These are phyloP conservation scores for Trichonephila clavipes DNA, from an alignment of 1,140 invertebrate species.

Conservation along the genomic window DNA sequence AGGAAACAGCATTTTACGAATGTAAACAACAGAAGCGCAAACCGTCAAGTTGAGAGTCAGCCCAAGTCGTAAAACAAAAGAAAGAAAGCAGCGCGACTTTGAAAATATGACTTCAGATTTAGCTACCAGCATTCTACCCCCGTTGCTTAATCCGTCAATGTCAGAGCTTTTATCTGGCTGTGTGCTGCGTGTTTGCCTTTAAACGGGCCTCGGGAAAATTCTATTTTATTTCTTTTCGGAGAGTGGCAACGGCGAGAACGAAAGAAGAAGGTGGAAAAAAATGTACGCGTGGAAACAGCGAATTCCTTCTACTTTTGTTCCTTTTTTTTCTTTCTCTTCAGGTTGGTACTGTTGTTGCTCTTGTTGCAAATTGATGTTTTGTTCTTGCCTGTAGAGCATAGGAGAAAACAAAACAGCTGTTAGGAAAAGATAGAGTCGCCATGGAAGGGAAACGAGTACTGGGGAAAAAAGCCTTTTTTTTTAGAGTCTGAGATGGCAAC, in stretches of 20 bases:
- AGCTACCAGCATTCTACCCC: slow-evolving; percentile 14
- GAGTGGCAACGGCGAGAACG: background rate
- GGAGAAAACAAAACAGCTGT: slow-evolving; percentile 72
- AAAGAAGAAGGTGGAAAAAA: background rate
- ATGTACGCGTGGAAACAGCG: slow-evolving; percentile 10
- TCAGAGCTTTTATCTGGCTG: slow-evolving; percentile 64
- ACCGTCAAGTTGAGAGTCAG: slow-evolving; percentile 56
- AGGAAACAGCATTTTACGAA: slow-evolving; percentile 58
- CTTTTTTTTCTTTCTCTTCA: slow-evolving; percentile 2
- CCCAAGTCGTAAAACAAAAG: background rate
- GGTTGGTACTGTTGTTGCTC: slow-evolving; percentile 19
- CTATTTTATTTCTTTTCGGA: slow-evolving; percentile 50
- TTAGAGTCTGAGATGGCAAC: slow-evolving; percentile 31
- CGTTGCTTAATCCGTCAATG: slow-evolving; percentile 66
- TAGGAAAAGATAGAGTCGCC: slow-evolving; percentile 72
- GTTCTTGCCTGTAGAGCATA: slow-evolving; percentile 45
- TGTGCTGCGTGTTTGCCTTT: slow-evolving; percentile 61
- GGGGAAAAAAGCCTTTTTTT: slow-evolving; percentile 29
- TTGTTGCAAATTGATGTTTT: slow-evolving; percentile 73
- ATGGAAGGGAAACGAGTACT: slow-evolving; percentile 9
- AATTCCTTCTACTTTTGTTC: background rate
- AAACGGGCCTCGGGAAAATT: slow-evolving; percentile 58
- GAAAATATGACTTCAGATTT: slow-evolving; percentile 72
- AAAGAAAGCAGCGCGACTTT: slow-evolving; percentile 33
- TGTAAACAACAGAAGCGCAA: slow-evolving; percentile 63